Evolutionary conservation across 2,888 invertebrate genomes (phyloP).

Genomic region (Iphiclides podalirius): DNA sequence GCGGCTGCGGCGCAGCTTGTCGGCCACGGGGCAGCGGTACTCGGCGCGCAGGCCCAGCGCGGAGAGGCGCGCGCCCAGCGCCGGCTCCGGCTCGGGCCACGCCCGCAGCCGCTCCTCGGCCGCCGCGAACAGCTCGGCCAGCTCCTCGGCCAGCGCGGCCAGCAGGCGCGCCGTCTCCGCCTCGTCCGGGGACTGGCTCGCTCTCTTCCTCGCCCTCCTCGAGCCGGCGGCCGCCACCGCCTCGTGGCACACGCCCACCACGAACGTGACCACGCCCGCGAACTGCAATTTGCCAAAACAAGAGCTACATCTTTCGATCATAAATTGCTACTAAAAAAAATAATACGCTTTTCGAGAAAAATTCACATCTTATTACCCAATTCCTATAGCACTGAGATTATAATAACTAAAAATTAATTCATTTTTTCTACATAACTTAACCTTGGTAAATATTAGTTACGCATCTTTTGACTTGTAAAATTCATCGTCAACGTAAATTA

Average conservation of each 20-base stretch:
- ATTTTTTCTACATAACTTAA: no score
- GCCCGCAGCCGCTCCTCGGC: slow-evolving; percentile 65
- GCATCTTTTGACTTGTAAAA: no score
- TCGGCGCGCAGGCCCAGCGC: background rate
- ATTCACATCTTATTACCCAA: no score
- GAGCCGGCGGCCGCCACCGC: slow-evolving; percentile 67
- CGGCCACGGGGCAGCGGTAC: no score
- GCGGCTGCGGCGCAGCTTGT: slow-evolving; percentile 71
- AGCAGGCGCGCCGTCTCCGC: slow-evolving; percentile 53
- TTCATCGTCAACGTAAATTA: no score
- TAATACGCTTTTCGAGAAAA: no score
- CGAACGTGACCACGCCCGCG: slow-evolving; percentile 76
- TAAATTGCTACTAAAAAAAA: no score
- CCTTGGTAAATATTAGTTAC: no score
- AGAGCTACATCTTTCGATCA: no score
- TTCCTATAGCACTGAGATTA: no score
- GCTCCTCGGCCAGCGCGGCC: slow-evolving; percentile 51
- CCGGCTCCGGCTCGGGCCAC: slow-evolving; percentile 46
- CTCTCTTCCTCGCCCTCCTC: slow-evolving; percentile 81
- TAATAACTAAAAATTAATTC: no score
- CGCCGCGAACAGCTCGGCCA: slow-evolving; percentile 51
- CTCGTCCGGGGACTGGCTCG: slow-evolving; percentile 67
- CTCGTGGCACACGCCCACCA: slow-evolving; percentile 79
- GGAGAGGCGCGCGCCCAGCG: background rate
- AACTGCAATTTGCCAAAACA: slow-evolving; percentile 68